Conservation (phyloP, 2,888 invertebrate species). For the Pomacea canaliculata region DNA sequence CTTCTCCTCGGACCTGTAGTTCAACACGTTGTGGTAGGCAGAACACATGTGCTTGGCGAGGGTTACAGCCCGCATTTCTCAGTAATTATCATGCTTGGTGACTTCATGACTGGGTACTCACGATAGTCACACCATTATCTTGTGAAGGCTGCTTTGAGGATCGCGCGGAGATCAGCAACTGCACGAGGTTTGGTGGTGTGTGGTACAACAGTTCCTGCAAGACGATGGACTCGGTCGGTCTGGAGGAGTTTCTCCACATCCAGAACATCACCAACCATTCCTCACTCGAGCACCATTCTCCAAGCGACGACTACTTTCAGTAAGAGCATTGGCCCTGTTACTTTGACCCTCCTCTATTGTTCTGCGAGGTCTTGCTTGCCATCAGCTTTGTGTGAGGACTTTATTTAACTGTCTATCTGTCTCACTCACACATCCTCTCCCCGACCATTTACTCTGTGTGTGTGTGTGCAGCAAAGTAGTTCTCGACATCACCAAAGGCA, state of each 20-base stretch:
- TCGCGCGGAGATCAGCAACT: conserved; percentile 56
- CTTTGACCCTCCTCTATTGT: too few species aligned
- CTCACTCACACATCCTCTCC: not conserved
- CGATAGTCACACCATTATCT: not conserved
- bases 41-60: too few species aligned
- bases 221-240: conserved; percentile 36
- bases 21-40: too few species aligned
- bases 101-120: not conserved
- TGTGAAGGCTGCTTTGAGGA: conserved; percentile 37
- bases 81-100: too few species aligned
- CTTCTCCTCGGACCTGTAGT: too few species aligned
- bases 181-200: conserved; percentile 66
- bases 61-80: too few species aligned
- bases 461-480: conserved; percentile 61
- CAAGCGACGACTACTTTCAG: conserved; percentile 74
- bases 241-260: conserved; percentile 44
- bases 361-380: too few species aligned
- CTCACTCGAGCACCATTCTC: conserved; percentile 45
- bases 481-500: conserved; percentile 64
- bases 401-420: too few species aligned
- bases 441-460: not conserved
- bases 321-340: conserved; percentile 50
- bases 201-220: conserved; percentile 64
- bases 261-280: conserved; percentile 42
- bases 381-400: too few species aligned